Evolutionary conservation across 1,140 invertebrate species (phyloP).

Genomic region (Sitophilus oryzae): DNA sequence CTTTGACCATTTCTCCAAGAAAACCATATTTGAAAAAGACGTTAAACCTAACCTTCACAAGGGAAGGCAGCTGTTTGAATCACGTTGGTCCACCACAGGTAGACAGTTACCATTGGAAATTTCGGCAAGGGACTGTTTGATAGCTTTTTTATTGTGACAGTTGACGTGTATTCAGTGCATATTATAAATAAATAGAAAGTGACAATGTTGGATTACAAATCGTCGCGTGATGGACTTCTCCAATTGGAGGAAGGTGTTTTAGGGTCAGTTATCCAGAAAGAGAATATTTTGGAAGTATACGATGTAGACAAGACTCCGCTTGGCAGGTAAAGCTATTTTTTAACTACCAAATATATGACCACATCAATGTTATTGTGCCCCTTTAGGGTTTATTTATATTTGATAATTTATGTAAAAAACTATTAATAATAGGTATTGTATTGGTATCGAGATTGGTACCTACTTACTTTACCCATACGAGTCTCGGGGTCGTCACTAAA

Average conservation of each 20-base stretch:
- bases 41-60: constrained; percentile 24
- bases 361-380: too few relatives aligned
- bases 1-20: background rate
- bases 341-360: too few relatives aligned
- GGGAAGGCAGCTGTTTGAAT: constrained; percentile 23
- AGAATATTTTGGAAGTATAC: constrained; percentile 60
- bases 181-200: background rate
- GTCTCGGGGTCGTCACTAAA: too few relatives aligned
- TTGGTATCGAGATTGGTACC: too few relatives aligned
- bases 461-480: too few relatives aligned
- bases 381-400: too few relatives aligned
- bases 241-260: constrained; percentile 55
- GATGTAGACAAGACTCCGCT: constrained; percentile 64
- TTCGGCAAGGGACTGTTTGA: constrained; percentile 8
- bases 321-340: constrained; percentile 65
- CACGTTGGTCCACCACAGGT: constrained; percentile 8
- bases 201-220: constrained; percentile 34
- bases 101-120: constrained; percentile 9
- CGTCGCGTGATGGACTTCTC: constrained; percentile 52
- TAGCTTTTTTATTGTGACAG: constrained; percentile 9
- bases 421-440: too few relatives aligned
- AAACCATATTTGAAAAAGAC: constrained; percentile 16
- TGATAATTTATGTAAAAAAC: too few relatives aligned
- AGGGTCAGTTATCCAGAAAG: constrained; percentile 53
- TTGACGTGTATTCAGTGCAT: constrained; percentile 1